Evolutionary conservation across 2,888 invertebrate species (phyloP).

Genomic region (Helicoverpa assulta): DNA sequence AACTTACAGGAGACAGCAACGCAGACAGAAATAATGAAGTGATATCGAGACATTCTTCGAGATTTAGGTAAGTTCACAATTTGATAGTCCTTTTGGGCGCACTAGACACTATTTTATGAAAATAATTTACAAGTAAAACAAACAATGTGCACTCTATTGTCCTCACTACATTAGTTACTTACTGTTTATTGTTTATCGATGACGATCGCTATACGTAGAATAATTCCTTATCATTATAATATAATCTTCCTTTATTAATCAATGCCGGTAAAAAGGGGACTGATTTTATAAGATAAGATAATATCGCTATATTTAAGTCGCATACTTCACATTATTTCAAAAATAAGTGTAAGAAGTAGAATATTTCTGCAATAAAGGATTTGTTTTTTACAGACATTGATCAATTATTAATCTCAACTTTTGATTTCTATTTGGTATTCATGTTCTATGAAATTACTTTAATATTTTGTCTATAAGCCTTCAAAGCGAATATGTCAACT

Average conservation of each 20-base stretch:
- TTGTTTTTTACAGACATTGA: too few relatives aligned
- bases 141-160: conserved; percentile 16
- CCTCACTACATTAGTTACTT: conserved; percentile 4
- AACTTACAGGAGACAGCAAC: conserved; percentile 50
- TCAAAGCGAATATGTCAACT: background rate
- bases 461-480: background rate
- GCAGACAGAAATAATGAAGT: conserved; percentile 27
- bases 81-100: conserved; percentile 12
- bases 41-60: conserved; percentile 28
- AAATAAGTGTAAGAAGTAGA: too few relatives aligned
- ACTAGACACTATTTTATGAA: conserved; percentile 21
- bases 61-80: conserved; percentile 1
- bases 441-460: background rate
- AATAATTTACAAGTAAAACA: conserved; percentile 25
- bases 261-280: conserved; percentile 65
- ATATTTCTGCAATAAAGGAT: too few relatives aligned
- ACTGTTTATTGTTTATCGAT: conserved; percentile 60
- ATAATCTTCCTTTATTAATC: conserved; percentile 62
- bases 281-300: conserved; percentile 72
- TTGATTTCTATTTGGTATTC: background rate
- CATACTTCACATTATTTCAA: background rate
- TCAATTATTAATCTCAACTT: too few relatives aligned
- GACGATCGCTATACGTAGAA: conserved; percentile 57
- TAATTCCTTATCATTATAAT: conserved; percentile 63
- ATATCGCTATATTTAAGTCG: conserved; percentile 18